Evolutionary conservation across 2,888 invertebrate species (phyloP), one percentile per base, ranked within the genome.

Genomic region (Pristionchus mayeri): DNA sequence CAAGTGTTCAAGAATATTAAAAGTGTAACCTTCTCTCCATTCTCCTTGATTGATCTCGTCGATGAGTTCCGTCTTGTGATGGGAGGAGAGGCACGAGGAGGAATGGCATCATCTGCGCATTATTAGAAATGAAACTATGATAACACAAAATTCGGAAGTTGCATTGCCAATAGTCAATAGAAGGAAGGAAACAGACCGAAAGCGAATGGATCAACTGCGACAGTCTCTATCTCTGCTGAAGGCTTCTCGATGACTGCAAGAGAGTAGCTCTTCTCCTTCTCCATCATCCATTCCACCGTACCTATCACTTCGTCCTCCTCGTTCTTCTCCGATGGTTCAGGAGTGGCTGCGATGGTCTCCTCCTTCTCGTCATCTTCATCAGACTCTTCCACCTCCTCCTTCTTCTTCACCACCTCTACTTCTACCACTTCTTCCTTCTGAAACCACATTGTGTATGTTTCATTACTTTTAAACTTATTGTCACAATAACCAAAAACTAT

Each of bases 331-430:
- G 71, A 71, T 44, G 21, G n/a, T 44, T 71, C 71, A 44, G 76
- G 76, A 30, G 76, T 78, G 0, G 27, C 76, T 21, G 27, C 76
- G 24, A 78, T 52, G 9, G 27, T 48, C 24, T 78, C 76, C 18
- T 78, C 76, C 76, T 78, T 78, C 11, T 27, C 76, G 48, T 78
- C 50, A 27, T 78, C 50, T 18, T 48, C 48, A 78, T 52, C 50
- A 50, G 3, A 18, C 75, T 75, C 76, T 18, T 44, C 44, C 11
- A 44, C 44, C 4, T 30, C 50, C 50, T 78, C 30, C 50, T 50
- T 18, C 34, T 63, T 34, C 63, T 37, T 34, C 7, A 18, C 63
- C 3, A 34, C 34, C 13, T 21, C 34, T 6, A 63, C 34, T 63
- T 34, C 63, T 37, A 34, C 76, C 30, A 30, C 50, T 52, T n/a